Base-by-base conservation (phyloP, 2,888 invertebrate genomes). In the Ecdyonurus torrentis region DNA sequence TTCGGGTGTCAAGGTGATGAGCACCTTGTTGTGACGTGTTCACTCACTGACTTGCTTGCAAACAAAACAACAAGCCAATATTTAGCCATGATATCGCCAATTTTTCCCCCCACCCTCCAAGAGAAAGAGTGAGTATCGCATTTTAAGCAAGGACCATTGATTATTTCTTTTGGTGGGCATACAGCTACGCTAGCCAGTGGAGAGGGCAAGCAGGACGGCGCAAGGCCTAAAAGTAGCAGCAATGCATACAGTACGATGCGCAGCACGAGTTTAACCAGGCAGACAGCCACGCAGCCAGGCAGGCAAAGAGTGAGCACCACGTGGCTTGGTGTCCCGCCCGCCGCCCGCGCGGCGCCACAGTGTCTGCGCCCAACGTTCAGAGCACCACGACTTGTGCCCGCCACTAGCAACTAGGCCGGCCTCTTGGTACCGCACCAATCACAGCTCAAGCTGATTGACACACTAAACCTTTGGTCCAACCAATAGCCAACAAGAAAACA, bases 391-490 rank as follows among this genome's bases (percentile, higher is more conserved):
- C 58, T 63, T 25, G 24, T 52, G 58, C 23, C 59, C 52, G 50
- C 37, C 62, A 25, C 52, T 59, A 20, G 61, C 25, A 20, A 59
- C 60, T 52, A 52, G 52, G 22, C 59, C 61, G 58, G 18, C 61
- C 60, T 63, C 64, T 65, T 66, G 64, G 60, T 65, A 63, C 60
- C 65, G 61, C 61, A 65, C 65, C 65, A 65, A 65, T 65, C 63
- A 65, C 63, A 64, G 63, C 62, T 52, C 62, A 52, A 58, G 59
- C 61, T 65, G 65, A 65, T 65, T 65, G 65, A 65, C 65, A 65
- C 63, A 64, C 64, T 37, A 37, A 64, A 65, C 61, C 64, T 37
- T 59, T 20, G 62, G 52, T 59, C 58, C 63, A 62, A 61, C 65
- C 65, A 65, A 65, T 65, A 61, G 63, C 63, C 59, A 25, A 37